phyloP scores from a whole-genome alignment of 2,888 invertebrate genomes.

The Dromius quadrimaculatus region DNA sequence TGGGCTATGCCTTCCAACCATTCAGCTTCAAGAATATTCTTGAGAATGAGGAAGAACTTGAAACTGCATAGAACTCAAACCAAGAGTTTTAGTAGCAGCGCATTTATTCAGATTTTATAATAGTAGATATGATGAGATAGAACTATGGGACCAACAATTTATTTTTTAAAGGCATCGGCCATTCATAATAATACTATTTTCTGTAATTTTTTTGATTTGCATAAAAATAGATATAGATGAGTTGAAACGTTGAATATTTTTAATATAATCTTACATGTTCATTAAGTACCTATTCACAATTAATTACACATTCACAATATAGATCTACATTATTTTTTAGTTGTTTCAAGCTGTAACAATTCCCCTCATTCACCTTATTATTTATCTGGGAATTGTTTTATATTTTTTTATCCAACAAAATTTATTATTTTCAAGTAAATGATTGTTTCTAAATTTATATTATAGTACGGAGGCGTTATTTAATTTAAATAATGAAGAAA shows the following conservation, averaged over 20 bases:
- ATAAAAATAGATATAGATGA: slow-evolving; percentile 13
- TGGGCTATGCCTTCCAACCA: slow-evolving; percentile 86
- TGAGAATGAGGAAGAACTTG: slow-evolving; percentile 69
- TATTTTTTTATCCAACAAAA: too few relatives aligned
- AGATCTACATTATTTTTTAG: too few relatives aligned
- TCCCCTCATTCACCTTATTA: too few relatives aligned
- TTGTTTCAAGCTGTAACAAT: too few relatives aligned
- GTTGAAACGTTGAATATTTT: not conserved
- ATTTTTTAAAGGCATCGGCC: slow-evolving; percentile 4
- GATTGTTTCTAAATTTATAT: too few relatives aligned
- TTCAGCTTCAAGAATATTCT: slow-evolving; percentile 86
- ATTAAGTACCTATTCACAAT: slow-evolving; percentile 10
- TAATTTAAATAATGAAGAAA: too few relatives aligned
- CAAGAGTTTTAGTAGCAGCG: slow-evolving; percentile 5
- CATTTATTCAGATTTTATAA: slow-evolving; percentile 5
- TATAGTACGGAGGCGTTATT: too few relatives aligned
- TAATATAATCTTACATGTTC: slow-evolving; percentile 2
- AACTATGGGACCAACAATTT: slow-evolving; percentile 5
- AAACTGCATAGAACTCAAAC: slow-evolving; percentile 53
- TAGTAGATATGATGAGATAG: slow-evolving; percentile 1
- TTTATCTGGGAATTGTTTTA: too few relatives aligned
- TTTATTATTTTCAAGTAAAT: too few relatives aligned
- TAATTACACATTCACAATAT: slow-evolving; percentile 2
- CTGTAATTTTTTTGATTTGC: slow-evolving; percentile 11
- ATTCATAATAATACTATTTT: not conserved